These are phyloP conservation scores for Synergus gifuensis DNA, from an alignment of 2,888 invertebrate species.

Conservation along the genomic window DNA sequence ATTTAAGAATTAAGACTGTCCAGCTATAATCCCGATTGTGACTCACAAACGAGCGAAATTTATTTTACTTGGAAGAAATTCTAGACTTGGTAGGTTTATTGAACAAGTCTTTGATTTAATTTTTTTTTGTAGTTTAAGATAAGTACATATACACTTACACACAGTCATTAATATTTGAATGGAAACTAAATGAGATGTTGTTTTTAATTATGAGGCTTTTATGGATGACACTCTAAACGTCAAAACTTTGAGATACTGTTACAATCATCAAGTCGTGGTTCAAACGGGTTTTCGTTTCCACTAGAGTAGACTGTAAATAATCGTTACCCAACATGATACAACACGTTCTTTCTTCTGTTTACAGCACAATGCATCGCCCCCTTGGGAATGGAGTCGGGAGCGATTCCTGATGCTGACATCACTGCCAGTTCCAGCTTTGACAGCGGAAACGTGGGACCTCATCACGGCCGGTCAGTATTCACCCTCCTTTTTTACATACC, in stretches of 20 bases:
- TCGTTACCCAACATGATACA: constrained; percentile 41
- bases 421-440: constrained; percentile 92
- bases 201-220: not conserved
- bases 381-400: constrained; percentile 91
- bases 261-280: constrained; percentile 14
- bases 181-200: not conserved
- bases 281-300: constrained; percentile 29
- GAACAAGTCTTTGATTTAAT: not conserved
- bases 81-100: not conserved
- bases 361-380: constrained; percentile 89
- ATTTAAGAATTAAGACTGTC: constrained; percentile 67
- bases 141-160: no score
- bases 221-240: not conserved
- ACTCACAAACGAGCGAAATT: not conserved
- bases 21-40: not conserved
- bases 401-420: constrained; percentile 89
- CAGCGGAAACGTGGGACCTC: constrained; percentile 90
- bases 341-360: constrained; percentile 70
- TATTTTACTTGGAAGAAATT: not conserved
- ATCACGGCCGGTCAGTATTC: constrained; percentile 87
- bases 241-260: constrained; percentile 13
- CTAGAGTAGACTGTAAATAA: constrained; percentile 37
- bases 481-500: constrained; percentile 15
- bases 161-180: not conserved
- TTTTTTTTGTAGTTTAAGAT: not conserved